Base-by-base conservation (phyloP, 2,797 vertebrate genomes). In the Presbytis comata region DNA sequence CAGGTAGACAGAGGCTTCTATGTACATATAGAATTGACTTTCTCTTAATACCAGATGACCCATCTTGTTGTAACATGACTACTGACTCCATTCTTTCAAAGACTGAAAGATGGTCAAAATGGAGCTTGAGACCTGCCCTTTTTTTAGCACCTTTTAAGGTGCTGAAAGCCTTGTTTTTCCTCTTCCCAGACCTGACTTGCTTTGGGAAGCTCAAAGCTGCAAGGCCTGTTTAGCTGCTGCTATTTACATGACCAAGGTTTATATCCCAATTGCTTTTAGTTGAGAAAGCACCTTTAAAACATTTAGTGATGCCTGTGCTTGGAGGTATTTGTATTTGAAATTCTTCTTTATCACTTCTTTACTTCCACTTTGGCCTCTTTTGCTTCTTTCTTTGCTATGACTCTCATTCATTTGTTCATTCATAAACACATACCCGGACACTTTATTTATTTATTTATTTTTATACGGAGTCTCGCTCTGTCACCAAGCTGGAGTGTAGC, bases 211-310 rank as follows among this genome's bases (percentile, higher is more conserved):
- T 39, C 59, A 87, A 78, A 97, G 93, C 61, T 72, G 79, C 6
- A 84, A 48, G 55, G 33, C 87, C 95, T 95, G 96, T 87, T 89
- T 55, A 76, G 59, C 91, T 67, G 44, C 64, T 84, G 28, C 30
- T 78, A 2, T 87, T 75, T 87, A 46, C 39, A 0, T 59, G 26
- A 79, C 55, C 50, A 88, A 84, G 61, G 64, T 80, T 89, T 90
- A n/a, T 53, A 64, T 94, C 30, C 33, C 28, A 84, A 6, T 24
- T 57, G 57, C 72, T 57, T 72, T 33, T 48, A 17, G 41, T 41
- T 84, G 48, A 91, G 55, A 97, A 61, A 87, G 26, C 44, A 79
- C 48, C 80, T 97, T 83, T 78, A 84, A 83, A 76, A 95, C 89
- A 59, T 50, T 87, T 30, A 89, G 22, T 59, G 26, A 44, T 92